phyloP scores from a whole-genome alignment of 2,113 vertebrate genomes.

The Silurus asotus region DNA sequence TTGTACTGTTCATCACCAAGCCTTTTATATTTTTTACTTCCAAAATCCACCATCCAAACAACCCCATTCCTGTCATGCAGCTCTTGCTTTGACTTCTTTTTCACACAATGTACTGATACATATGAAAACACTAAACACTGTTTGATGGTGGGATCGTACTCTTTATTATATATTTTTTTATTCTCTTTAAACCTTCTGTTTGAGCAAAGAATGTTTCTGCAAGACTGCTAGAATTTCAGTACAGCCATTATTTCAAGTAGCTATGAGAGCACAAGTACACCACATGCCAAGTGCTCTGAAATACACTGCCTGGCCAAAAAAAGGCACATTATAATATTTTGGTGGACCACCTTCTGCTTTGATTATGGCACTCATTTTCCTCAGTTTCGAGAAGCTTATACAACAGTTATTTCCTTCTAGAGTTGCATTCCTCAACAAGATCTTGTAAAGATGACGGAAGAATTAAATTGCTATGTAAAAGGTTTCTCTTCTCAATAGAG shows the following conservation, averaged over 20 bases:
- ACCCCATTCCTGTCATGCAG: neutral
- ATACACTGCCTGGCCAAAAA: too few relatives aligned
- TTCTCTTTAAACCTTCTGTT: neutral
- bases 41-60: neutral
- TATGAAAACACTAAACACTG: neutral
- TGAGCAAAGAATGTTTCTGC: constrained; percentile 11
- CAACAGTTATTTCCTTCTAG: too few relatives aligned
- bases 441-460: too few relatives aligned
- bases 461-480: too few relatives aligned
- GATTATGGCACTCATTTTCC: too few relatives aligned
- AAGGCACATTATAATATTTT: too few relatives aligned
- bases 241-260: neutral
- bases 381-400: too few relatives aligned
- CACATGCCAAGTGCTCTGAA: neutral
- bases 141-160: neutral
- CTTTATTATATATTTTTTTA: neutral
- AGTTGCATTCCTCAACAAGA: too few relatives aligned
- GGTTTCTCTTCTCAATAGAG: too few relatives aligned
- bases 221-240: neutral
- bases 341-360: too few relatives aligned
- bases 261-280: neutral
- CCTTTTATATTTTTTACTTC: neutral
- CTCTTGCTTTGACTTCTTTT: neutral
- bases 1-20: neutral
- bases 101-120: neutral